Percentiles rank a stretch among this genome's conserved stretches.
phyloP scores from a whole-genome alignment of 2,113 vertebrate species.

The Xenotilapia caudafasciata region DNA sequence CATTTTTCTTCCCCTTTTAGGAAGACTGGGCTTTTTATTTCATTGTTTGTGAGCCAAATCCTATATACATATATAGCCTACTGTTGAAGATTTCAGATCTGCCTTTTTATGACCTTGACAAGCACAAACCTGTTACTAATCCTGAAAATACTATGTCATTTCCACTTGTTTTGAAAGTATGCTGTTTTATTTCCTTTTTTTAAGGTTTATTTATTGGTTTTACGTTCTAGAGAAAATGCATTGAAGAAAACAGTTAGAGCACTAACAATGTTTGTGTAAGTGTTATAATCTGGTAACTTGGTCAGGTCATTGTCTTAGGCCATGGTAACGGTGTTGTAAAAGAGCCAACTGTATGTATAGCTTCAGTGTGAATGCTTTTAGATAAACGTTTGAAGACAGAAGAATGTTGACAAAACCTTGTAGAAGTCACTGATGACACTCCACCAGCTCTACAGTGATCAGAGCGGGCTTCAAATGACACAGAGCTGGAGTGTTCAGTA shows the following conservation, averaged over 20 bases:
- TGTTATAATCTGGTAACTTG: constrained; percentile 55
- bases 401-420: constrained; percentile 70
- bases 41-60: constrained; percentile 77
- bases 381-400: constrained; percentile 73
- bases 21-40: constrained; percentile 70
- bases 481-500: constrained; percentile 48
- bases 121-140: constrained; percentile 80
- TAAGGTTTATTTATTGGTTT: constrained; percentile 72
- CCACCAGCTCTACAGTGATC: constrained; percentile 38
- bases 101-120: constrained; percentile 81
- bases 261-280: constrained; percentile 60
- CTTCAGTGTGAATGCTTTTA: constrained; percentile 69
- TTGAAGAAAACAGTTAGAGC: constrained; percentile 67
- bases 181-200: not conserved
- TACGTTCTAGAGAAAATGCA: constrained; percentile 55
- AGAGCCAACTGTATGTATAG: constrained; percentile 66
- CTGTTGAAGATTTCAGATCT: constrained; percentile 76
- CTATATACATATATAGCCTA: constrained; percentile 70
- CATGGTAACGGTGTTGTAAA: constrained; percentile 66
- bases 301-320: constrained; percentile 69
- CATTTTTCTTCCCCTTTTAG: constrained; percentile 62
- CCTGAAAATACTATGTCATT: constrained; percentile 63
- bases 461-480: constrained; percentile 22
- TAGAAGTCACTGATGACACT: constrained; percentile 66
- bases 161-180: constrained; percentile 63